Percentiles rank a stretch among this genome's conserved stretches.
phyloP scores from a whole-genome alignment of 2,113 vertebrate species.

The Phainopepla nitens region DNA sequence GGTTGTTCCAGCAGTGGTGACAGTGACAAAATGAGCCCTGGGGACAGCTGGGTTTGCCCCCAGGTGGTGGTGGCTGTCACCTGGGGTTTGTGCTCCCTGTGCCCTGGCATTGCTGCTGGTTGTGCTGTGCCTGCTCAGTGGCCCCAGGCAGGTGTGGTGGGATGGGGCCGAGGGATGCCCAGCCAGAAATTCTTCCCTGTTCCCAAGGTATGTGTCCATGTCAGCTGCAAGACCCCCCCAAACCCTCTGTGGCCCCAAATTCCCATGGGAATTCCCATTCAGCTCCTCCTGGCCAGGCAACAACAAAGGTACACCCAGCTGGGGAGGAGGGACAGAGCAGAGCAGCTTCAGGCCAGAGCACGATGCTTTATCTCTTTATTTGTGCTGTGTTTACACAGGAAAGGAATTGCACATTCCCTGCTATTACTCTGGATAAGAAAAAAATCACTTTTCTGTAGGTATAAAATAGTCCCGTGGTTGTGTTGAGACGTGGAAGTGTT shows the following conservation, averaged over 20 bases:
- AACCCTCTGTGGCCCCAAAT: no score
- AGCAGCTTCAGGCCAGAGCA: not conserved
- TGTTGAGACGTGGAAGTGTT: not conserved
- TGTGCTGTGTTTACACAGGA: conserved; percentile 53
- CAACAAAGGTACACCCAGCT: no score
- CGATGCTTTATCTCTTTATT: conserved; percentile 38
- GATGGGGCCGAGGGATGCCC: no score
- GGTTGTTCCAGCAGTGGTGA: not conserved
- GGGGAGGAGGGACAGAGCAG: not conserved
- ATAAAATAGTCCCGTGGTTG: not conserved
- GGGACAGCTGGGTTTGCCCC: not conserved
- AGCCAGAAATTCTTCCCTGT: no score
- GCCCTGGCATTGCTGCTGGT: not conserved
- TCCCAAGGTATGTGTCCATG: no score
- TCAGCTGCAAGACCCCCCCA: no score
- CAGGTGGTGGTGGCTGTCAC: rapidly evolving
- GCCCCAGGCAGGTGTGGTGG: no score
- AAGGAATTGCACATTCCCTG: conserved; percentile 38
- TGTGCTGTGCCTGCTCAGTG: not conserved
- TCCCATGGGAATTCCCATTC: no score
- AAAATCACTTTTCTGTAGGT: not conserved
- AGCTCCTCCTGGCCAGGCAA: no score
- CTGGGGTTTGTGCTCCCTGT: not conserved
- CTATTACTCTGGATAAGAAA: not conserved
- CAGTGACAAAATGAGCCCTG: rapidly evolving